Evolutionary conservation across 2,797 vertebrate species (phyloP).

Genomic region (Peromyscus nudipes): DNA sequence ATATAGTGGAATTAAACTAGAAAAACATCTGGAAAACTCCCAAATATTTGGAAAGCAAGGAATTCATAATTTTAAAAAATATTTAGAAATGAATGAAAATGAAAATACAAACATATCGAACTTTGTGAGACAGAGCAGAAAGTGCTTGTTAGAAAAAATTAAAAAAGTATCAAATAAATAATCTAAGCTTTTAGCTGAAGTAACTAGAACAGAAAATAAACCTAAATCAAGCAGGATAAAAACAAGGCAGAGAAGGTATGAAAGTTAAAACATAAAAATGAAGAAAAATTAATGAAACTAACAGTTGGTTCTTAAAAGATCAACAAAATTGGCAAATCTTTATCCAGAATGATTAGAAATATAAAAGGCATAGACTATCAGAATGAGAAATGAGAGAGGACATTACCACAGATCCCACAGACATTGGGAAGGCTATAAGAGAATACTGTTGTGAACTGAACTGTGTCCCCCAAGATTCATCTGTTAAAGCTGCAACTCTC

Average conservation of each 20-base stretch:
- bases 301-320: slow-evolving; percentile 11
- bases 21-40: not conserved
- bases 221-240: not conserved
- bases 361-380: not conserved
- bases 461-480: not conserved
- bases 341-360: not conserved
- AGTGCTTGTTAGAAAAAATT: not conserved
- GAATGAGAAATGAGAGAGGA: not conserved
- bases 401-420: not conserved
- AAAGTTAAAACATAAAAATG: slow-evolving; percentile 12
- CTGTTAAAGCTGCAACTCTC: not conserved
- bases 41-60: slow-evolving; percentile 44
- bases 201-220: slow-evolving; percentile 22
- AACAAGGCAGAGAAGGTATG: not conserved
- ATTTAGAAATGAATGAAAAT: slow-evolving; percentile 44
- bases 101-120: not conserved
- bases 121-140: not conserved
- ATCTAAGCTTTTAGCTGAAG: not conserved
- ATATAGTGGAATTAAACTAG: slow-evolving; percentile 32
- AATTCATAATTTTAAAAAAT: not conserved
- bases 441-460: not conserved
- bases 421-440: not conserved
- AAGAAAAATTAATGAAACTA: slow-evolving; percentile 13
- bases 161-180: slow-evolving; percentile 8
- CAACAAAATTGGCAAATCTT: not conserved